These are phyloP conservation scores for Ditula angustiorana DNA, from an alignment of 2,888 invertebrate species.

Conservation along the genomic window DNA sequence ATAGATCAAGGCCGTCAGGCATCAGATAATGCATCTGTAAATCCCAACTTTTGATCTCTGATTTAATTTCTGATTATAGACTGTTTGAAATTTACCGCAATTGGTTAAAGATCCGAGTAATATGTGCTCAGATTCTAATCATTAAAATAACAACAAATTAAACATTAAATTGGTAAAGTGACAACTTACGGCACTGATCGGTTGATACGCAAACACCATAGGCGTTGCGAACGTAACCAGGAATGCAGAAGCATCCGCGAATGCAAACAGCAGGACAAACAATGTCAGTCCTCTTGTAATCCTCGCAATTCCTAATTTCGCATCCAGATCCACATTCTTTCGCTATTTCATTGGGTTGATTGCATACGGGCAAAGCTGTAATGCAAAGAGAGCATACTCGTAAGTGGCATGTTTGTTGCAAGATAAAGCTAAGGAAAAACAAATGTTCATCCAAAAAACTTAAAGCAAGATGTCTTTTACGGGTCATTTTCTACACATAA, in stretches of 20 bases:
- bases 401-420: background rate
- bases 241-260: slow-evolving; percentile 28
- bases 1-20: too few species aligned
- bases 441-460: too few species aligned
- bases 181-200: slow-evolving; percentile 27
- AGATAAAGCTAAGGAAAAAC: background rate
- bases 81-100: background rate
- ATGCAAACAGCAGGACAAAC: slow-evolving; percentile 23
- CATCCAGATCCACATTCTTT: slow-evolving; percentile 29
- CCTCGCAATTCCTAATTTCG: slow-evolving; percentile 19
- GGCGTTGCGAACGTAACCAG: slow-evolving; percentile 28
- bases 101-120: too few species aligned
- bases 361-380: slow-evolving; percentile 23
- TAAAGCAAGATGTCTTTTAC: too few species aligned
- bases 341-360: slow-evolving; percentile 25
- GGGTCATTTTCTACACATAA: too few species aligned
- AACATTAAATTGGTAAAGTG: background rate
- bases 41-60: background rate
- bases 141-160: background rate
- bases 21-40: too few species aligned
- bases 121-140: background rate
- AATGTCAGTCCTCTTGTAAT: slow-evolving; percentile 26
- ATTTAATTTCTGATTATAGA: background rate
- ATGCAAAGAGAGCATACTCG: background rate
- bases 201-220: slow-evolving; percentile 19